These are phyloP conservation scores for Anolis sagrei DNA, from an alignment of 2,113 vertebrate genomes.

Conservation along the genomic window DNA sequence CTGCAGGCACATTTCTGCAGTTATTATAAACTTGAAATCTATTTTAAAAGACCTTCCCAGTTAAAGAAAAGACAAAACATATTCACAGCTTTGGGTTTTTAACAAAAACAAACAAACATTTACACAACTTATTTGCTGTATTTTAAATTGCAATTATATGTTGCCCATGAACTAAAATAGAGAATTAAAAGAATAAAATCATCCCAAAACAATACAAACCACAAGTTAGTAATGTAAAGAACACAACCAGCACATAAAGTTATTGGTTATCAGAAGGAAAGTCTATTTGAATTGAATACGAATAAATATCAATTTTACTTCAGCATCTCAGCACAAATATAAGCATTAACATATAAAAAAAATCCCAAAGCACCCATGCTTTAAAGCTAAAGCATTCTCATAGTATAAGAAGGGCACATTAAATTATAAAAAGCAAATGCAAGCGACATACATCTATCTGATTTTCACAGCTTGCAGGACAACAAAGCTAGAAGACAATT, in stretches of 20 bases:
- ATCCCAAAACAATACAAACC: not conserved
- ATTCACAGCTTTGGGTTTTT: no score
- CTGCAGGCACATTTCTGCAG: not conserved
- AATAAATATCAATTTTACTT: not conserved
- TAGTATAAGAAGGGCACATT: not conserved
- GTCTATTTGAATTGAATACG: not conserved
- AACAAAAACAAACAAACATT: not conserved
- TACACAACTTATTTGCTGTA: not conserved
- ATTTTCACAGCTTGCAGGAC: not conserved
- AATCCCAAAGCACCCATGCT: not conserved
- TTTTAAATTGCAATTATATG: not conserved
- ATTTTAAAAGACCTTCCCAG: no score
- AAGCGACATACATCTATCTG: not conserved
- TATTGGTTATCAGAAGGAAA: not conserved
- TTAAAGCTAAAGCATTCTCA: not conserved
- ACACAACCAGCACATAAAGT: not conserved
- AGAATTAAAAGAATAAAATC: not conserved
- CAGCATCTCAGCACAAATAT: not conserved
- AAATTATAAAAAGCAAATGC: not conserved
- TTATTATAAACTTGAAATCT: not conserved
- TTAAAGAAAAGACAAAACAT: no score
- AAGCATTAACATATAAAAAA: not conserved
- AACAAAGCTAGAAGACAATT: not conserved
- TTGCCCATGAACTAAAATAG: no score
- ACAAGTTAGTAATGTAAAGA: not conserved